Conservation (phyloP, 2,113 vertebrate species). For the Urocitellus parryii region DNA sequence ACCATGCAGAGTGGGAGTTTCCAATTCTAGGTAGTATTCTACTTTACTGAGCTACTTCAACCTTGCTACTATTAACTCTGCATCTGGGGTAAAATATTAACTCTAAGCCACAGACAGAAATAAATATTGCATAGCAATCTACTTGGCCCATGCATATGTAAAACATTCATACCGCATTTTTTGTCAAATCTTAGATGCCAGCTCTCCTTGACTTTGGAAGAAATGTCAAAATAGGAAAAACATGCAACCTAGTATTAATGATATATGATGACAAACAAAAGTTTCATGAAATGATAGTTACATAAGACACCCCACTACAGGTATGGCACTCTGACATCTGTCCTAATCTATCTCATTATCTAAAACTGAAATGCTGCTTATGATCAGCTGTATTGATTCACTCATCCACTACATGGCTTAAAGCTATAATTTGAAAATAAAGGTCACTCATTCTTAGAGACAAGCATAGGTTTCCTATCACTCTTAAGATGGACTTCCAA, state of each 20-base stretch:
- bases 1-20: neutral
- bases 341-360: neutral
- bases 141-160: neutral
- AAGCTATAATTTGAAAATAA: neutral
- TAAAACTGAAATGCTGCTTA: neutral
- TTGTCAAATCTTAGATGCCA: neutral
- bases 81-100: neutral
- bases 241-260: neutral
- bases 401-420: neutral
- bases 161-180: neutral
- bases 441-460: neutral
- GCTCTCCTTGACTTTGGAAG: neutral
- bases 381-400: neutral
- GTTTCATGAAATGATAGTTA: neutral
- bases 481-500: neutral
- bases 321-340: neutral
- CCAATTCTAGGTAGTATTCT: neutral
- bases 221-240: neutral
- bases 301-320: neutral
- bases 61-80: neutral
- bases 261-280: conserved; percentile 4
- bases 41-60: neutral
- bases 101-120: neutral
- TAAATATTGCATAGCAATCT: neutral
- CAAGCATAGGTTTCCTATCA: neutral